Evolutionary conservation across 2,888 invertebrate species (phyloP).

Genomic region (Heliconius aoede): DNA sequence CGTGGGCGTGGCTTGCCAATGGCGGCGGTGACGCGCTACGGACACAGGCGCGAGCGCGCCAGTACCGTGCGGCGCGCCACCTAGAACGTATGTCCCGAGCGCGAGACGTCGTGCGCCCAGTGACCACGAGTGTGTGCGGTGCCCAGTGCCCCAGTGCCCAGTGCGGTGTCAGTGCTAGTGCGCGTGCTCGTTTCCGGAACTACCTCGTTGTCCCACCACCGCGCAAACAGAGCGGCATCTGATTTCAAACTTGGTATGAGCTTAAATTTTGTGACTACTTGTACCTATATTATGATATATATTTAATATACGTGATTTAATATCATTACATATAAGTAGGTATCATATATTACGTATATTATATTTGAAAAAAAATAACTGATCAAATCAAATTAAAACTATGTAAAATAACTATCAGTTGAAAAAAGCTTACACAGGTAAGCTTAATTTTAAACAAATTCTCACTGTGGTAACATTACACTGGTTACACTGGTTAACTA

Average conservation of each 20-base stretch:
- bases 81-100: conserved; percentile 50
- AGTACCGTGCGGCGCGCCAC: conserved; percentile 66
- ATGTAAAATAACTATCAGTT: too few relatives aligned
- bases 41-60: conserved; percentile 46
- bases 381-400: too few relatives aligned
- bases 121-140: conserved; percentile 14
- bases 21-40: conserved; percentile 37
- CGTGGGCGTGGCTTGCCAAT: conserved; percentile 38
- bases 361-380: not conserved
- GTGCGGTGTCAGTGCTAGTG: conserved; percentile 9
- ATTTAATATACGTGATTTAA: not conserved
- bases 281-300: not conserved
- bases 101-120: conserved; percentile 33
- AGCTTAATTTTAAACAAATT: too few relatives aligned
- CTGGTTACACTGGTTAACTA: too few relatives aligned
- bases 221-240: too few relatives aligned
- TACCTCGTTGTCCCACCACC: not conserved
- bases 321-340: not conserved
- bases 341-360: too few relatives aligned
- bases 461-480: too few relatives aligned
- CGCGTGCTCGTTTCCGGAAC: not conserved
- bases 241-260: too few relatives aligned
- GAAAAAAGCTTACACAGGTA: not conserved
- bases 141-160: not conserved
- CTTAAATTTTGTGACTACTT: too few relatives aligned